Base-by-base conservation (phyloP, 2,888 invertebrate genomes). In the Melinaea marsaeus region DNA sequence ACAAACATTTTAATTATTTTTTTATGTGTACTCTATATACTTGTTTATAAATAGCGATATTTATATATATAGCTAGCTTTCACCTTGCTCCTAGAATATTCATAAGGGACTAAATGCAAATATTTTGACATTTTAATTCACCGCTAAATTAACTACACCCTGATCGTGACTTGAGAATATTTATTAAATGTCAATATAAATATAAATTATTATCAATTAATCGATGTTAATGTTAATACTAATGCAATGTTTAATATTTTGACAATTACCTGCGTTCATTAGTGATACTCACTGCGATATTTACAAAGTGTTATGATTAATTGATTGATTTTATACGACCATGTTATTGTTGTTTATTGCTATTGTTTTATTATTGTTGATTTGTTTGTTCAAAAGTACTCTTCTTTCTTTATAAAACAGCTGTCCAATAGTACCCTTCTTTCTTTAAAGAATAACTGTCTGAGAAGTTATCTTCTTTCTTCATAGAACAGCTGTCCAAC, bases 41-140 rank as follows among this genome's bases (percentile, higher is more conserved):
- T 22, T 22, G 22, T 1, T 1, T 22, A 22, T 0, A 22, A 22
- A 22, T n/a, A n/a, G n/a, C n/a, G 42, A 9, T 9, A 42, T 3
- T 42, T 42, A 42, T 7, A 42, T 11, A 9, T 7, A 6, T 37
- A 4, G 7, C 2, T 4, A 4, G 2, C 42, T 42, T 42, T 42
- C 42, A 42, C 42, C 9, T 5, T 3, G 42, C 3, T 9, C 42
- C 11, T 42, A 7, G 42, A 42, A 42, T 42, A 42, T 9, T 9
- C 11, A 6, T 42, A 42, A 42, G 33, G 46, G 13, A 54, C 33
- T n/a, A 34, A 65, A 58, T 54, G 56, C 56, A 65, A 69, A 65
- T 62, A 58, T 63, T 65, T 58, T 71, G 71, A 67, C 71, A 71
- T 71, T 71, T 68, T 63, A 60, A 64, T 68, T 67, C 61, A 66